A percentile compares a stretch with the other conserved stretches of the same genome.
Conservation (phyloP, 2,888 invertebrate species). For the Mylabris sibirica region DNA sequence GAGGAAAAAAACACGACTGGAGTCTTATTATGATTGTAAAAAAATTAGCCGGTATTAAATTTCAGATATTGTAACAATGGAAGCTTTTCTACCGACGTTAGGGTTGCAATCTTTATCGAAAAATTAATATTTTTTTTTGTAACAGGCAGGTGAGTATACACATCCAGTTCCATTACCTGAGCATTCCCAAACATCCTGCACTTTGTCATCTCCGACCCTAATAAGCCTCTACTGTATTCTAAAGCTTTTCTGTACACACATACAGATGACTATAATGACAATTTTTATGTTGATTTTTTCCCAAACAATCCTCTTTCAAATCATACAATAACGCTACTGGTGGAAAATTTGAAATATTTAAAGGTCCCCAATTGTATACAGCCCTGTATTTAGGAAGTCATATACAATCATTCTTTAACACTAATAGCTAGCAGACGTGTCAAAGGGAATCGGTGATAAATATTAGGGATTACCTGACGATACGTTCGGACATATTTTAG, state of each 20-base stretch:
- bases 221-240: conserved; percentile 51
- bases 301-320: conserved; percentile 21
- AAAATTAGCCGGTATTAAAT: neutral
- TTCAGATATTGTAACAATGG: neutral
- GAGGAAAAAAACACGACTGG: neutral
- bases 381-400: conserved; percentile 48
- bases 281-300: conserved; percentile 54
- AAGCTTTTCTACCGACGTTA: neutral
- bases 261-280: conserved; percentile 56
- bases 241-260: conserved; percentile 51
- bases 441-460: conserved; percentile 46
- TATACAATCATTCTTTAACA: conserved; percentile 49
- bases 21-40: neutral
- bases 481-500: conserved; percentile 49
- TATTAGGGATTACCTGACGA: conserved; percentile 50
- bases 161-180: conserved; percentile 49
- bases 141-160: conserved; percentile 41
- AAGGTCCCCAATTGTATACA: neutral
- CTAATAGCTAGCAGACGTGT: conserved; percentile 44
- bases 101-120: neutral
- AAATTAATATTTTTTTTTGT: neutral
- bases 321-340: neutral
- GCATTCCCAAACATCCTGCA: conserved; percentile 58
- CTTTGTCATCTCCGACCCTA: conserved; percentile 57
- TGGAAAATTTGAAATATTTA: conserved; percentile 10